Percentiles rank a stretch among this genome's conserved stretches.
phyloP scores from a whole-genome alignment of 2,888 invertebrate species.

The Hirudinaria manillensis region DNA sequence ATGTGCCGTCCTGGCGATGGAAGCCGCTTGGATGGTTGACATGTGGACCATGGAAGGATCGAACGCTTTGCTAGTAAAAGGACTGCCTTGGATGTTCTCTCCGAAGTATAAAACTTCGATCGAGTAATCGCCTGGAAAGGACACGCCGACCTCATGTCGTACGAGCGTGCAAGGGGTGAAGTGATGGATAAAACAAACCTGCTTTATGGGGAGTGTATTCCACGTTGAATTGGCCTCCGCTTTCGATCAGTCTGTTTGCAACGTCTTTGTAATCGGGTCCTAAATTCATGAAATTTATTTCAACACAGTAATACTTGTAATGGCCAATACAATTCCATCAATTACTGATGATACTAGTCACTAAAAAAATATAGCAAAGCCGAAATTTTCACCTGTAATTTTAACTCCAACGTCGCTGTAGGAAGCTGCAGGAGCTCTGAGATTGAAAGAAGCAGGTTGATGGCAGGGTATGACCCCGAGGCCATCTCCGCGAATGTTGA shows the following conservation, averaged over 20 bases:
- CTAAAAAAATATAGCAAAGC: background rate
- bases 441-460: constrained; percentile 23
- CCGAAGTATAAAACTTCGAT: constrained; percentile 52
- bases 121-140: constrained; percentile 45
- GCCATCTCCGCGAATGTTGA: constrained; percentile 22
- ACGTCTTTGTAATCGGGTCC: constrained; percentile 26
- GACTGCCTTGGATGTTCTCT: constrained; percentile 75
- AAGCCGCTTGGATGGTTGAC: constrained; percentile 45
- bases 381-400: constrained; percentile 20
- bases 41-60: constrained; percentile 58
- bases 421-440: constrained; percentile 29
- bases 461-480: constrained; percentile 18
- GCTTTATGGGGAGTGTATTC: constrained; percentile 28
- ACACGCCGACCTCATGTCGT: background rate
- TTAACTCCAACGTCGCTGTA: constrained; percentile 24
- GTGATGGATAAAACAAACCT: constrained; percentile 9
- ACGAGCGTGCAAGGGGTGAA: too few relatives aligned
- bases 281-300: background rate
- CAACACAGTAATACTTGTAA: background rate
- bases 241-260: constrained; percentile 12
- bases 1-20: constrained; percentile 31
- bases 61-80: constrained; percentile 86
- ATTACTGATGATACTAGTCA: background rate
- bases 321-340: too few relatives aligned
- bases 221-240: constrained; percentile 26